Evolutionary conservation across 2,113 vertebrate genomes (phyloP).

Genomic region (Pardalotus punctatus): DNA sequence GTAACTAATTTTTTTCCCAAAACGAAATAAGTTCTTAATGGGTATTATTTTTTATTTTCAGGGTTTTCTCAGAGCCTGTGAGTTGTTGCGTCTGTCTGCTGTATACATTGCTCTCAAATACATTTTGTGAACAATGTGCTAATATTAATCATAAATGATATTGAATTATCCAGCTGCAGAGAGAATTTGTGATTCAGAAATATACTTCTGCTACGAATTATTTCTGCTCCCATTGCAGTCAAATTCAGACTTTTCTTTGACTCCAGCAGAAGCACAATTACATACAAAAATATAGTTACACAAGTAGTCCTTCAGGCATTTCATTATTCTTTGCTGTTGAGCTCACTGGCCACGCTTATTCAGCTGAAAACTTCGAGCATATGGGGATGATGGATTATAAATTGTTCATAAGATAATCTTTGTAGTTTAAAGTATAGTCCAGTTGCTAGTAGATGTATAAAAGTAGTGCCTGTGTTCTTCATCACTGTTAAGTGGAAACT

Average conservation of each 20-base stretch:
- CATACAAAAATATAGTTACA: background rate
- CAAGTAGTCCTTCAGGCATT: background rate
- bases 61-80: background rate
- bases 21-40: background rate
- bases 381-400: background rate
- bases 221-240: background rate
- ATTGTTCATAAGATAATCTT: background rate
- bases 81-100: background rate
- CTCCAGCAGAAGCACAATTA: background rate
- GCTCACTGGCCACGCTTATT: background rate
- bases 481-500: constrained; percentile 32
- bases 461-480: constrained; percentile 22
- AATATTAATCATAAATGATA: background rate
- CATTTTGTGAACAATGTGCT: background rate
- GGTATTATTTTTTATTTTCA: background rate
- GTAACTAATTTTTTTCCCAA: background rate
- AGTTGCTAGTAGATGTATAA: background rate
- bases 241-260: background rate
- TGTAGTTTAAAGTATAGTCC: background rate
- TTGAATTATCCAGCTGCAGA: background rate
- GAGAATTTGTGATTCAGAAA: background rate
- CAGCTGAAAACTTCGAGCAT: background rate
- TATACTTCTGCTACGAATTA: background rate
- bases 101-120: background rate
- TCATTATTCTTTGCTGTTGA: background rate